Evolutionary conservation across 1,140 invertebrate species (phyloP), one percentile per base, ranked within the genome.

Genomic region (Drosophila watanabei): DNA sequence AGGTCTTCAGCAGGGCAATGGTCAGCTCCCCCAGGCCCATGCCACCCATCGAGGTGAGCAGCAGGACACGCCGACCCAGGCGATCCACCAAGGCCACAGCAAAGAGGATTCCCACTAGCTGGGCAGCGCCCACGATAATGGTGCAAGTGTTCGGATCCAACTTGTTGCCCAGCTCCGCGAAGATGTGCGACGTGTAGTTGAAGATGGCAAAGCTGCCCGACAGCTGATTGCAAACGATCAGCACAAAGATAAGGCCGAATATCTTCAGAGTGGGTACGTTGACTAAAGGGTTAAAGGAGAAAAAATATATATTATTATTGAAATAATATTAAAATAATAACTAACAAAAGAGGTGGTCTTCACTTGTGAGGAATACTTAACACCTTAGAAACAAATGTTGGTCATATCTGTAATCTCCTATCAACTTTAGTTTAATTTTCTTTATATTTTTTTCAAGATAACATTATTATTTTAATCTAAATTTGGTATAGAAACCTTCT

Each of bases 101-200:
- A 28, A 71, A 60, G 5, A 80, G 28, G 18, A 85, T 82, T 49
- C 85, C 85, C n/a, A 92, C 10, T 37, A 93, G 39, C 71, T 92
- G 90, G 8, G 68, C 52, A 45, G 63, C 73, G 1, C 96, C 97
- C 5, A 98, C 95, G 6, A 97, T 95, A 65, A 98, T 96, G 4
- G 97, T 95, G 14, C 95, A 94, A 24, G 95, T 82, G 51, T 94
- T 94, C 0, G 96, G 90, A 3, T 95, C 92, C 0, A 97, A 68
- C 8, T 82, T 90, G 4, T 94, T 95, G 1, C 95, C 95, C 2
- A 96, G 94, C 7, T 94, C 94, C 1, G 87, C 77, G 82, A 97
- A 97, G 80, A 97, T 97, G 33, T 94, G 93, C 7, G 94, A 93
- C 1, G 94, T 94, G 65, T 94, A 94, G 93, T 94, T 94, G 37